These are phyloP conservation scores for Cephus spinipes DNA, from an alignment of 2,888 invertebrate genomes.

Conservation along the genomic window DNA sequence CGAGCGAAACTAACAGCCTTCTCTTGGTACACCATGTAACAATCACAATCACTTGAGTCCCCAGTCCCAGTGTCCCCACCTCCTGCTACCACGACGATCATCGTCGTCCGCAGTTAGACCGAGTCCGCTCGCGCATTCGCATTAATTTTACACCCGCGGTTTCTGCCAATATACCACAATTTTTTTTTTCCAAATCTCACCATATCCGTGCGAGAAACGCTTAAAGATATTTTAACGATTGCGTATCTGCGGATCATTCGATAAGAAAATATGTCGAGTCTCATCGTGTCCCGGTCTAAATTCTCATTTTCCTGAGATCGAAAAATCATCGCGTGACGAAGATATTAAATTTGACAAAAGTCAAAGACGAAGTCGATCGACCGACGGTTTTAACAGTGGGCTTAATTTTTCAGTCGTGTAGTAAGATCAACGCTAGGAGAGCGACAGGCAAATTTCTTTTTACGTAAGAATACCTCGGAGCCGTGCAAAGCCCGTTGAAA, in stretches of 20 bases:
- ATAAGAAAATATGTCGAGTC: background rate
- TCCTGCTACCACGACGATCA: conserved; percentile 43
- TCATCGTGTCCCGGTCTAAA: background rate
- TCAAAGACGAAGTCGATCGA: background rate
- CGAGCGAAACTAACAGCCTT: conserved; percentile 24
- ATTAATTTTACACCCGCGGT: conserved; percentile 50
- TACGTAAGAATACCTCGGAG: background rate
- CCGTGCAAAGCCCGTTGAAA: background rate
- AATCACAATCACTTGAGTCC: conserved; percentile 31
- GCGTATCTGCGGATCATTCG: background rate
- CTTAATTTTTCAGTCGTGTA: background rate
- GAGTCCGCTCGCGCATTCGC: conserved; percentile 65
- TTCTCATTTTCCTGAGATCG: background rate
- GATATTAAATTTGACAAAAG: background rate
- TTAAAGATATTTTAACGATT: background rate
- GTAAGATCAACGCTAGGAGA: background rate
- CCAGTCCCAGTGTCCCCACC: conserved; percentile 45
- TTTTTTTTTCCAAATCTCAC: background rate
- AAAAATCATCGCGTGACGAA: background rate
- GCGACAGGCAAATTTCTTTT: background rate
- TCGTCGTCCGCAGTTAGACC: conserved; percentile 63
- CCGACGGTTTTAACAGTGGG: background rate
- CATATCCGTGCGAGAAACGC: background rate
- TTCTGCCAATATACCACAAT: conserved; percentile 1
- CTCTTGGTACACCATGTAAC: conserved; percentile 21